Evolutionary conservation across 2,888 invertebrate species (phyloP), one percentile per base, ranked within the genome.

Genomic region (Pollenia griseotomentosa): DNA sequence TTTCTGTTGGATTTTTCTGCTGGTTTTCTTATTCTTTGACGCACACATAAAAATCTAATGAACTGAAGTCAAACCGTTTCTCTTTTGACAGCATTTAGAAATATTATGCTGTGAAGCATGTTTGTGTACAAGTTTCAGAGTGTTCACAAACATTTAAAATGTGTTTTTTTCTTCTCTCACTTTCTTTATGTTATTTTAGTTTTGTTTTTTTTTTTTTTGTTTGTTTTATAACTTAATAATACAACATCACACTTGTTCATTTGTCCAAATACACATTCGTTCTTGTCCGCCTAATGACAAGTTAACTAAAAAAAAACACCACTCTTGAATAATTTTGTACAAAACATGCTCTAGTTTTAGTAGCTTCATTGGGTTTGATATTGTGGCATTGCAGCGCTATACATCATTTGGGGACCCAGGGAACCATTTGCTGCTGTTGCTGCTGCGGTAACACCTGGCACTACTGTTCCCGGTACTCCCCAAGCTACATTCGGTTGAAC

Each of bases 351-450:
- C 61, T 70, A 78, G 71, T 84, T 82, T 33, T 79, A 88, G 77
- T 83, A 91, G 89, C 89, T 92, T 96, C 97, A 97, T 96, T 97
- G 97, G 94, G 97, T 96, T 92, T 96, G 97, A 94, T 97, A 97
- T 94, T 97, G 96, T 92, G 96, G 96, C 95, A 97, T 96, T 93
- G 96, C 95, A 90, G 93, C 92, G 92, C 94, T 94, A 91, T 96
- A 96, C 96, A 96, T 95, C 91, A 95, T 95, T 94, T 95, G 95
- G 93, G 95, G 94, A 93, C 94, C 92, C 92, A 95, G 94, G 90
- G 94, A 94, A 89, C 95, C 95, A 89, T 94, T 94, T 91, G 95
- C 93, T 85, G 93, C 93, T 74, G 94, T 94, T 81, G 94, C 94
- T 88, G 93, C 92, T 83, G 94, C 94, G 88, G 94, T 94, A 81